Evolutionary conservation across 2,113 vertebrate genomes (phyloP).

Genomic region (Physeter macrocephalus): DNA sequence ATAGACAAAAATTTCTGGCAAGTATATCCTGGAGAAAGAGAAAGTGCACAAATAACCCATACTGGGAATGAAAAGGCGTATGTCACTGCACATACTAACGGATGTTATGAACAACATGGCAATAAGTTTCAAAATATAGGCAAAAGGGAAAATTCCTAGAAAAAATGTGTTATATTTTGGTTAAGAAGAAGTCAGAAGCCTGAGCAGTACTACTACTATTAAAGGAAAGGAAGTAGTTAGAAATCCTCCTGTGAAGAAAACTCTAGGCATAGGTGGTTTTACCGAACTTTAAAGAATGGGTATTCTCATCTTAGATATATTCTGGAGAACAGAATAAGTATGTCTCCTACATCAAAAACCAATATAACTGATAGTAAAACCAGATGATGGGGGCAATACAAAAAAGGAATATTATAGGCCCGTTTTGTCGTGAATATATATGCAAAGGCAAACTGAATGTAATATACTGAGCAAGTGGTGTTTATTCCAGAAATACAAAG

Average conservation of each 20-base stretch:
- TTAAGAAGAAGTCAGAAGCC: not conserved
- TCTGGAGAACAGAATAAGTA: not conserved
- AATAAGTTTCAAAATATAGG: not conserved
- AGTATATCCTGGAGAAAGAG: not conserved
- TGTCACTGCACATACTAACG: not conserved
- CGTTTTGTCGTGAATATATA: not conserved
- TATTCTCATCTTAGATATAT: not conserved
- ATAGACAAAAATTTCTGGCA: not conserved
- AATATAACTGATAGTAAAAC: not conserved
- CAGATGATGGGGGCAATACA: not conserved
- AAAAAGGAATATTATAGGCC: not conserved
- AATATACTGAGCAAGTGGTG: not conserved
- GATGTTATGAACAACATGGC: not conserved
- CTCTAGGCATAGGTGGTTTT: not conserved
- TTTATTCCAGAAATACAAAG: not conserved
- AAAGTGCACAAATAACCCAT: not conserved
- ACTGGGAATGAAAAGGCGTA: not conserved
- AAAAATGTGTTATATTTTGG: not conserved
- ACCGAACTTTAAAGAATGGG: not conserved
- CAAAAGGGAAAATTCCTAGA: not conserved
- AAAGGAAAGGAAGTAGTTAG: not conserved
- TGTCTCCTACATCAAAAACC: not conserved
- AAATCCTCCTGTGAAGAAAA: not conserved
- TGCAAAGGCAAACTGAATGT: not conserved
- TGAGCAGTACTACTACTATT: not conserved